A percentile compares a stretch with the other conserved stretches of the same genome.
Conservation (phyloP, 2,797 vertebrate species). For the Echeneis naucrates region DNA sequence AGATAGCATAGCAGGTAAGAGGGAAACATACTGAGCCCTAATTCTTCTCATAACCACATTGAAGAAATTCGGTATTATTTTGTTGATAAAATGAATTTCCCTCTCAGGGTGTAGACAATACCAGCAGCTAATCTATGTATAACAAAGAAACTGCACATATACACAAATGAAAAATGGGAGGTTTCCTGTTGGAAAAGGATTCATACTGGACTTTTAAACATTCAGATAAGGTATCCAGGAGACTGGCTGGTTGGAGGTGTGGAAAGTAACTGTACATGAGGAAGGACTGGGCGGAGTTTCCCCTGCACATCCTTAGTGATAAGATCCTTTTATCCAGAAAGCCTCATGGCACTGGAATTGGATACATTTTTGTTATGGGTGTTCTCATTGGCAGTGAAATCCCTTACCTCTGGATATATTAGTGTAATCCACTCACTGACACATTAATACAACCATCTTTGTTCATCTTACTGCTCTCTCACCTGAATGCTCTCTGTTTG, state of each 20-base stretch:
- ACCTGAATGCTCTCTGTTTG: neutral
- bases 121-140: constrained; percentile 7
- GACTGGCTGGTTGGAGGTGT: constrained; percentile 59
- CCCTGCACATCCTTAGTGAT: constrained; percentile 78
- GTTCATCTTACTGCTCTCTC: neutral
- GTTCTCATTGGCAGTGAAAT: constrained; percentile 32
- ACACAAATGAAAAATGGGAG: constrained; percentile 12
- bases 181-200: constrained; percentile 45
- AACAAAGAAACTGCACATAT: neutral
- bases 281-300: constrained; percentile 80
- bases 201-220: constrained; percentile 48
- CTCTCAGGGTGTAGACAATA: constrained; percentile 4
- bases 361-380: constrained; percentile 44
- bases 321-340: constrained; percentile 71
- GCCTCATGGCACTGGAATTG: constrained; percentile 49
- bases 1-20: neutral
- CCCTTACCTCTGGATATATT: constrained; percentile 15
- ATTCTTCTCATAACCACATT: neutral
- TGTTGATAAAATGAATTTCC: neutral
- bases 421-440: neutral
- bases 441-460: neutral
- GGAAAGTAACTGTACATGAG: constrained; percentile 65
- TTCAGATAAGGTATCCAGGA: constrained; percentile 62
- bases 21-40: neutral
- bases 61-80: neutral